These are phyloP conservation scores for Diuraphis noxia DNA, from an alignment of 1,140 invertebrate genomes.

Conservation along the genomic window DNA sequence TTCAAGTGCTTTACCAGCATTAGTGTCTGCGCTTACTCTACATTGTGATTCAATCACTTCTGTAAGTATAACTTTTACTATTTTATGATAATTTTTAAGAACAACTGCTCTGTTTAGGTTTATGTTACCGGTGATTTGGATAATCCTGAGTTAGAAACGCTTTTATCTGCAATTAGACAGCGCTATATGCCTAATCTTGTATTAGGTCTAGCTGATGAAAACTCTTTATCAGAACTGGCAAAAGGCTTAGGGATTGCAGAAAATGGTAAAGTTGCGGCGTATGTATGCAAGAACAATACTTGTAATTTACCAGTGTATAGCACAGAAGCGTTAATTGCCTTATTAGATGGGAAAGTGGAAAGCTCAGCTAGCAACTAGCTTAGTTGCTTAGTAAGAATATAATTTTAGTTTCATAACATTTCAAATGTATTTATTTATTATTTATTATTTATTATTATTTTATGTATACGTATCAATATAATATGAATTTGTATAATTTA, in stretches of 20 bases:
- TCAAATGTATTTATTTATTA: neutral
- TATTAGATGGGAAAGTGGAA: constrained; percentile 18
- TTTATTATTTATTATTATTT: neutral
- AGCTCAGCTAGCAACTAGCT: neutral
- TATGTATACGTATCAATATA: too few relatives aligned
- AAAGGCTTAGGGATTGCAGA: constrained; percentile 59
- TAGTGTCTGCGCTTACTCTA: constrained; percentile 75
- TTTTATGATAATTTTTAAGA: neutral
- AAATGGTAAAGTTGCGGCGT: constrained; percentile 67
- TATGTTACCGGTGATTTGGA: constrained; percentile 69
- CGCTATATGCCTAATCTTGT: constrained; percentile 73
- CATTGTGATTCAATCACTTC: constrained; percentile 70
- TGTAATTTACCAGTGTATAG: constrained; percentile 79
- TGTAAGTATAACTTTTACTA: constrained; percentile 60
- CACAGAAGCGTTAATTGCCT: constrained; percentile 66
- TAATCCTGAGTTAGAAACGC: constrained; percentile 69
- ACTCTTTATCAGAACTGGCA: constrained; percentile 59
- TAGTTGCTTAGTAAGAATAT: neutral
- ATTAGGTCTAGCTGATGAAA: constrained; percentile 69
- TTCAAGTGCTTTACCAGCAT: constrained; percentile 75
- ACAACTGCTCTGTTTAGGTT: constrained; percentile 62
- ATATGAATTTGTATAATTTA: neutral
- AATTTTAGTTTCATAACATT: neutral
- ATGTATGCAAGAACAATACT: constrained; percentile 78
- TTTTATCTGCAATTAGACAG: constrained; percentile 70